Evolutionary conservation across 2,888 invertebrate genomes (phyloP), one percentile per base, ranked within the genome.

Genomic region (Urechis unicinctus): DNA sequence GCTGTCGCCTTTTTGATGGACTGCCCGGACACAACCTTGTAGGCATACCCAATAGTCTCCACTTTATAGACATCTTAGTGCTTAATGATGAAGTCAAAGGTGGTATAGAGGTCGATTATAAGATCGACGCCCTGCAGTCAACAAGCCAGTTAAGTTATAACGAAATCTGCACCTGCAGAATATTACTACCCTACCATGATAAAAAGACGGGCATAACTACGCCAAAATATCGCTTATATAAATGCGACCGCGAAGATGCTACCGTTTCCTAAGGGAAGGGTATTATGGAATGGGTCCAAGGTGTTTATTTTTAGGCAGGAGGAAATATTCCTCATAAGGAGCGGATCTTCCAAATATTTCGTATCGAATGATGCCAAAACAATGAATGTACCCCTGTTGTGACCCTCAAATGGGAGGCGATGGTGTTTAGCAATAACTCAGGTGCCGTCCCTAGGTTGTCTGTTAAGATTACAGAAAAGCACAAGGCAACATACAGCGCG

Each of bases 371-470:
- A 80, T 74, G 0, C 86, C 88, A 72, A 92, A 91, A 1, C 78
- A 66, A 60, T 78, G 78, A 1, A 78, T 68, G 60, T 79, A 79
- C 2, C 88, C 91, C 71, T 88, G 89, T 73, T 89, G 89, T 0
- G 89, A 88, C 44, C n/a, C 91, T 88, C 58, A 61, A 26, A 17
- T 43, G 3, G 42, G 25, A 1, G 45, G 50, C 5, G 46, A 41
- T n/a, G 3, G 28, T 31, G 6, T 26, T 28, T 28, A 59, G 53
- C 17, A 74, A 57, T 21, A 67, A 58, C 55, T 98, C 97, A 0
- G 97, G 97, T 6, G 97, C 91, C 77, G 89, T 93, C 97, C 97
- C 97, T 71, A 96, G 85, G 78, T 90, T 83, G 79, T 86, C 90
- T 67, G 54, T n/a, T 55, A 17, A 26, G 9, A 48, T 6, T 17